Evolutionary conservation across 2,797 vertebrate species (phyloP).

Genomic region (Mus caroli): DNA sequence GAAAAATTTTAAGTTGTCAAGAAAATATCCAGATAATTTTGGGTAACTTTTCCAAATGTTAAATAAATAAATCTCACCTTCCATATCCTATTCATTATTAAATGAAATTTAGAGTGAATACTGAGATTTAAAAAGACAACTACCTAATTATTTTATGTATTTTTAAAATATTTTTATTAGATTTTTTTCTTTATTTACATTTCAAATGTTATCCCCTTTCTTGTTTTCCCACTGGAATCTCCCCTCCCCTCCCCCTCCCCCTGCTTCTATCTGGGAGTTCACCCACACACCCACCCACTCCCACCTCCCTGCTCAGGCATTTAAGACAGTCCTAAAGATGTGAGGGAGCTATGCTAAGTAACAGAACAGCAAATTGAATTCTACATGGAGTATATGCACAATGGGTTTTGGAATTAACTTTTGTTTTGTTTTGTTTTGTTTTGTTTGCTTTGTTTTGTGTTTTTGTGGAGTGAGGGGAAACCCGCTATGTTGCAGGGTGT

Average conservation of each 20-base stretch:
- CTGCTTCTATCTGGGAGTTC: too few species aligned
- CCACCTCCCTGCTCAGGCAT: too few species aligned
- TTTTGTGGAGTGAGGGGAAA: background rate
- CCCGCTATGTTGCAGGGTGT: accelerated
- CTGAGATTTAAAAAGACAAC: background rate
- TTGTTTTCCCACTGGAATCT: too few species aligned
- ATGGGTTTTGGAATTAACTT: background rate
- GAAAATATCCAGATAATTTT: background rate
- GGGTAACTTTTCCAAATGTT: background rate
- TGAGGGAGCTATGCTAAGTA: background rate
- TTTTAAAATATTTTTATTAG: too few species aligned
- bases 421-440: background rate
- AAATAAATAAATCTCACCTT: background rate
- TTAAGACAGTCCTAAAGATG: background rate
- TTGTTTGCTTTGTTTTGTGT: too few species aligned
- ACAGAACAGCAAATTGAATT: background rate
- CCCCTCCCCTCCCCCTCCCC: too few species aligned
- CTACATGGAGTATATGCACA: background rate
- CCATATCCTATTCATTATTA: background rate
- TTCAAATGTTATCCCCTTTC: too few species aligned
- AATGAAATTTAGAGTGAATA: background rate
- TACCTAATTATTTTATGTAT: background rate
- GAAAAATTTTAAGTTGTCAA: background rate
- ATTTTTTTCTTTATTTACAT: too few species aligned
- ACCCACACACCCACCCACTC: too few species aligned